Base-by-base conservation (phyloP, 2,113 vertebrate species). In the Xenopus borealis region DNA sequence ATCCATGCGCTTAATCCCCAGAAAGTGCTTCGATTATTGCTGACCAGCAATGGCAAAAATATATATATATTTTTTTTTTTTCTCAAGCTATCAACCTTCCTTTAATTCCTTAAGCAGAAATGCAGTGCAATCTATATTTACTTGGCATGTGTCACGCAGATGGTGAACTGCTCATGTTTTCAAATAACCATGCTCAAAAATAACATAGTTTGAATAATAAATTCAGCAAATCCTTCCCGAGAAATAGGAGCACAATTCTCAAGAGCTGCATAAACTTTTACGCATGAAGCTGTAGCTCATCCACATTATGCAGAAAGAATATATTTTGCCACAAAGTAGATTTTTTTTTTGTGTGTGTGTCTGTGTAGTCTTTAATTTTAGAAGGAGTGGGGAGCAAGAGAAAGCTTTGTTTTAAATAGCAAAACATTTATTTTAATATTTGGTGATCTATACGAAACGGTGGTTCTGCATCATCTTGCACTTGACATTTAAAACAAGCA, bases 1-100 rank as follows among this genome's bases (percentile, higher is more conserved):
- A 98, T 94, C 96, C 95, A 94, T 93, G 92, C 92, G 94, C 90
- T 95, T 98, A 98, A 98, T 98, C 96, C 95, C 93, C 92, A 95
- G 95, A 98, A 98, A 98, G 95, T 98, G 94, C 90, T 98, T 98
- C 94, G 95, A 98, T 98, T 97, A 98, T 98, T 98, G 95, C 97
- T 98, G 96, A 98, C 97, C 96, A 97, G 94, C 96, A 98, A 96
- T 96, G 92, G 92, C 92, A 92, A 95, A 94, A 93, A 92, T 88
- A 88, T 83, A 55, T 55, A 75, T 55, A 45, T 33, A 53, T 91
- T 88, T 79, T 89, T 89, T 83, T 83, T 84, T 87, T 84, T 83
- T 80, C 84, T 85, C 86, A 85, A 89, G 88, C 89, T 92, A 93
- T 93, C 91, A 92, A 89, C 88, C 91, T 91, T 91, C 89, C 87